These are phyloP conservation scores for Pipistrellus nathusii DNA, from an alignment of 2,797 vertebrate genomes.

Conservation along the genomic window DNA sequence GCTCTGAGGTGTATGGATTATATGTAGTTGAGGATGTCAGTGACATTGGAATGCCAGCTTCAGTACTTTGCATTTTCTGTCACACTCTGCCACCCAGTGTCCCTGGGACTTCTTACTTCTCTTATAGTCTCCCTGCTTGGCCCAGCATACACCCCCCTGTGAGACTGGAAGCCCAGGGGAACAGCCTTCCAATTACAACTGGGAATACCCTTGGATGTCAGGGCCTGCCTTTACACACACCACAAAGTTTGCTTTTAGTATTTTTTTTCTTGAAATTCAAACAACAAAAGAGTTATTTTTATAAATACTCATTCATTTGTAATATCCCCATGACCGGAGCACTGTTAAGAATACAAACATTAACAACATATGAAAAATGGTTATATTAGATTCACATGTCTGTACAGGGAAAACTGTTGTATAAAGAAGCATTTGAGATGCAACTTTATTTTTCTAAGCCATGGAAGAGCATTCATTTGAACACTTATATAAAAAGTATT, in stretches of 20 bases:
- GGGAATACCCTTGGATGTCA: not conserved
- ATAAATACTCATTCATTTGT: conserved; percentile 17
- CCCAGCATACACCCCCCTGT: not conserved
- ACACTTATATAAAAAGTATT: conserved; percentile 46
- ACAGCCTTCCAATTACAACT: not conserved
- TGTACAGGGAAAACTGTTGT: not conserved
- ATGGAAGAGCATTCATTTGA: conserved; percentile 51
- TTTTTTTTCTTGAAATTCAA: not conserved
- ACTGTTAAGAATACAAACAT: conserved; percentile 55
- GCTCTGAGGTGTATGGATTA: not conserved
- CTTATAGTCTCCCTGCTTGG: not conserved
- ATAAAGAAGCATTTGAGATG: conserved; percentile 5
- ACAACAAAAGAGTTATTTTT: conserved; percentile 6
- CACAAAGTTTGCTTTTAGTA: not conserved
- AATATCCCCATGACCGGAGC: not conserved
- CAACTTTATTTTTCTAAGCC: conserved; percentile 62
- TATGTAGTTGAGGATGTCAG: not conserved
- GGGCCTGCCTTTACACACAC: not conserved
- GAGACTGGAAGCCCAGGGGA: not conserved
- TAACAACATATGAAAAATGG: not conserved
- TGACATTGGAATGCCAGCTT: not conserved
- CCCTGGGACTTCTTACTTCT: not conserved
- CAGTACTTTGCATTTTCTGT: not conserved
- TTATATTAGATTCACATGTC: conserved; percentile 60
- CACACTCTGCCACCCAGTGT: not conserved